Evolutionary conservation across 2,888 invertebrate species (phyloP).

Genomic region (Ellobium chinense): DNA sequence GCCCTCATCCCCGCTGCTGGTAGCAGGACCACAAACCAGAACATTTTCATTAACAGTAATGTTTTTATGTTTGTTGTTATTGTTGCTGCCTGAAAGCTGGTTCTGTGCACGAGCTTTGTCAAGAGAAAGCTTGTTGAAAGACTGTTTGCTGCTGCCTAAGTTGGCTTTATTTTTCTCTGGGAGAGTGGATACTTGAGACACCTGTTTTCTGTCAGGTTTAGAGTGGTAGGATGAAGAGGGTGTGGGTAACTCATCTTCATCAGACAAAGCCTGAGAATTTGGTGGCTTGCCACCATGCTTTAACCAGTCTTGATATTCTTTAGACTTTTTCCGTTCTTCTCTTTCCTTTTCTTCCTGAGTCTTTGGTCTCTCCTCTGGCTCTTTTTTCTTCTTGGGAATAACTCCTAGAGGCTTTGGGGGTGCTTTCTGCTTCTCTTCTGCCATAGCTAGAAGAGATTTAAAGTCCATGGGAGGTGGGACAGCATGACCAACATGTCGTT

Average conservation of each 20-base stretch:
- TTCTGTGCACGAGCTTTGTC: neutral
- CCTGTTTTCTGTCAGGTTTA: neutral
- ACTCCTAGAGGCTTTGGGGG: constrained; percentile 47
- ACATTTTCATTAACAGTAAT: constrained; percentile 39
- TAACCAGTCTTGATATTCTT: constrained; percentile 58
- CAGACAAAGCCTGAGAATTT: neutral
- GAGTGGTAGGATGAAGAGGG: neutral
- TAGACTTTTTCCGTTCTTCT: constrained; percentile 50
- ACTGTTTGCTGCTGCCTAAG: constrained; percentile 15
- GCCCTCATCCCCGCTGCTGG: neutral
- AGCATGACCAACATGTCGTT: constrained; percentile 40
- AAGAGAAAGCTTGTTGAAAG: neutral
- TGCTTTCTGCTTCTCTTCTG: constrained; percentile 59
- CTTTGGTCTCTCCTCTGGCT: constrained; percentile 56
- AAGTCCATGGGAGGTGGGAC: constrained; percentile 62
- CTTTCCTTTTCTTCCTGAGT: constrained; percentile 69
- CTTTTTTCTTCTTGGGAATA: constrained; percentile 43
- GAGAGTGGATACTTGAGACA: neutral
- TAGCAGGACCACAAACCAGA: constrained; percentile 40
- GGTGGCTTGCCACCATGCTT: constrained; percentile 52
- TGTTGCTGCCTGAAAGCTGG: neutral
- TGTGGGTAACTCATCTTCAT: constrained; percentile 12
- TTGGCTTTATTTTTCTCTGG: neutral
- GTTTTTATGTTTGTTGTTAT: neutral
- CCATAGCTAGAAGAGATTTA: constrained; percentile 65